Base-by-base conservation (phyloP, 2,797 vertebrate genomes). In the Cyprinella venusta region DNA sequence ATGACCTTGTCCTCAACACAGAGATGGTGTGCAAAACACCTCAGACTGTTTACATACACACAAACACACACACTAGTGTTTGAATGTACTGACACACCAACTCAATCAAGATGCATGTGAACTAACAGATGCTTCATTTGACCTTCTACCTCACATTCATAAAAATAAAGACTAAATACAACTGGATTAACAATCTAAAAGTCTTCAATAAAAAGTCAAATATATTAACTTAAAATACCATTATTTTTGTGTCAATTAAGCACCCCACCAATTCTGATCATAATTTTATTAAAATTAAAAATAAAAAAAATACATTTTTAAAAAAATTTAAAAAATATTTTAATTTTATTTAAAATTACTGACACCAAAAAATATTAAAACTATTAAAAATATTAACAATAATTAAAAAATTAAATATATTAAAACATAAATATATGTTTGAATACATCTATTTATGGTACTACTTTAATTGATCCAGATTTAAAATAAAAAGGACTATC, bases 1-100 rank as follows among this genome's bases (percentile, higher is more conserved):
- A 91, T 86, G 86, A 89, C 85, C 84, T 84, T 87, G 89, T 90
- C 87, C 83, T 88, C 82, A 88, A 88, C 85, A 85, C 85, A 30
- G 65, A 36, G 70, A 61, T 65, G 79, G 64, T 48, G 70, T n/a
- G 59, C 24, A 42, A 82, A 83, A 76, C 70, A 38, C 64, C 65
- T 54, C 78, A 64, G 19, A 75, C 70, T 59, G 26, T 76, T 59
- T 18, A 64, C 7, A 76, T 0, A 61, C 70, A 69, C 64, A 76
- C 40, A 75, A 15, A 63, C 67, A 26, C 68, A 8, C 30, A 9
- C 52, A 18, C 54, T 5, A 18, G 21, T 67, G 61, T 63, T 19
- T 75, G 33, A 38, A 79, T 24, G 16, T 6, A 56, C 48, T 56
- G 8, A 54, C 64, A 59, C 36, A 36, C 61, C 21, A 68, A 82